Conservation (phyloP, 2,888 invertebrate genomes). For the Hyposoter didymator region DNA sequence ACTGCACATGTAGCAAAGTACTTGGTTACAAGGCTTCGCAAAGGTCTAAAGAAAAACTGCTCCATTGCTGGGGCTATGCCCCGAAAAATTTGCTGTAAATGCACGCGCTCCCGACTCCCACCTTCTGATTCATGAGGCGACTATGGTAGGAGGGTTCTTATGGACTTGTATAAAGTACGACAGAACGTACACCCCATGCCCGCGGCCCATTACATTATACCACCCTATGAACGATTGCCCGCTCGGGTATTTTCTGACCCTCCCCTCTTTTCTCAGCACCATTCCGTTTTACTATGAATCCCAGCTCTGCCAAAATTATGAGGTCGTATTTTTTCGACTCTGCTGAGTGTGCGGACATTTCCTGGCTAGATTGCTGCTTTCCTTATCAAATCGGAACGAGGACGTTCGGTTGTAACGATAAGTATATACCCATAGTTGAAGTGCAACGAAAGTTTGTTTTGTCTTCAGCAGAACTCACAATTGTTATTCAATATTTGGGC, state of each 20-base stretch:
- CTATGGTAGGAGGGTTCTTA: constrained; percentile 9
- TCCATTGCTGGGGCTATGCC: background rate
- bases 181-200: background rate
- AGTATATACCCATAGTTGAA: background rate
- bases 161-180: constrained; percentile 37
- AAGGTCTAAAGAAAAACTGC: background rate
- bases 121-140: background rate
- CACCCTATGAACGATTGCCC: constrained; percentile 23
- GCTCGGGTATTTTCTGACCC: constrained; percentile 4
- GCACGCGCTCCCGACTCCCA: background rate
- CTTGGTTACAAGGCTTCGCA: background rate
- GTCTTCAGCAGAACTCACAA: too few species aligned
- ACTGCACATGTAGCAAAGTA: background rate
- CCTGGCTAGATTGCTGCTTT: background rate
- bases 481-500: too few species aligned
- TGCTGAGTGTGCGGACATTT: background rate
- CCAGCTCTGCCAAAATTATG: constrained; percentile 33
- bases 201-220: constrained; percentile 14
- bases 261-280: background rate
- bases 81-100: background rate
- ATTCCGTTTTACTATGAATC: background rate
- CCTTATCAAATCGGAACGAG: background rate
- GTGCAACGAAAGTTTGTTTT: too few species aligned
- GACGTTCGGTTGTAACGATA: background rate
- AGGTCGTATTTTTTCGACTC: background rate